phyloP scores from a whole-genome alignment of 2,888 invertebrate species.

The Dendrolimus houi region DNA sequence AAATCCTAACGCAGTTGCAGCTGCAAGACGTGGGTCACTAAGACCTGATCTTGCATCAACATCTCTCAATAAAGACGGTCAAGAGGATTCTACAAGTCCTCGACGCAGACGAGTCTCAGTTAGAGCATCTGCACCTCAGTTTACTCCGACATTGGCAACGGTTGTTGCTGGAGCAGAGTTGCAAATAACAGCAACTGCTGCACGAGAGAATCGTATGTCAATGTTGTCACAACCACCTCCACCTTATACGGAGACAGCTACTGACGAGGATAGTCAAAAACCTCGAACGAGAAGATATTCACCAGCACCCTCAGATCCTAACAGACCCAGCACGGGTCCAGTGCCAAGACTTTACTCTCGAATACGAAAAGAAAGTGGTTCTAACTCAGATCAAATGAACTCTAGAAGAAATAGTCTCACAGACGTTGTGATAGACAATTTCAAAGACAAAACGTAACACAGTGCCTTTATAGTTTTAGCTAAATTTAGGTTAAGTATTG shows the following conservation, averaged over 20 bases:
- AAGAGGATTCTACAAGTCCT: constrained; percentile 45
- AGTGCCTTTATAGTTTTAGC: constrained; percentile 37
- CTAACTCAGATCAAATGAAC: constrained; percentile 39
- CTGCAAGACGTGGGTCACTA: constrained; percentile 49
- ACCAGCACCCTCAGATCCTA: constrained; percentile 52
- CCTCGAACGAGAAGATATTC: constrained; percentile 57
- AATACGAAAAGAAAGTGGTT: constrained; percentile 52
- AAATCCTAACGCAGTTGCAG: constrained; percentile 24
- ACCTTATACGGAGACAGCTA: constrained; percentile 48
- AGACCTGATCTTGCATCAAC: constrained; percentile 48
- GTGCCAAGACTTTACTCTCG: constrained; percentile 62
- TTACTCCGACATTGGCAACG: constrained; percentile 63
- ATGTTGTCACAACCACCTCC: constrained; percentile 66
- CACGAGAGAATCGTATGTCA: constrained; percentile 61
- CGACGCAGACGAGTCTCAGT: constrained; percentile 59
- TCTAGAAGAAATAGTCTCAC: constrained; percentile 64
- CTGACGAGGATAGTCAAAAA: constrained; percentile 36
- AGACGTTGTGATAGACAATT: constrained; percentile 67
- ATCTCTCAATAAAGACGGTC: constrained; percentile 30
- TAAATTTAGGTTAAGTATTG: constrained; percentile 35
- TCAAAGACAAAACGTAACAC: constrained; percentile 63
- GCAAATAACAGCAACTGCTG: constrained; percentile 57
- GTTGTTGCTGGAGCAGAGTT: constrained; percentile 64
- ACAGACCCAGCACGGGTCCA: constrained; percentile 48
- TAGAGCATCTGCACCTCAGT: constrained; percentile 56